phyloP scores from a whole-genome alignment of 2,113 vertebrate genomes.

The Cairina moschata region DNA sequence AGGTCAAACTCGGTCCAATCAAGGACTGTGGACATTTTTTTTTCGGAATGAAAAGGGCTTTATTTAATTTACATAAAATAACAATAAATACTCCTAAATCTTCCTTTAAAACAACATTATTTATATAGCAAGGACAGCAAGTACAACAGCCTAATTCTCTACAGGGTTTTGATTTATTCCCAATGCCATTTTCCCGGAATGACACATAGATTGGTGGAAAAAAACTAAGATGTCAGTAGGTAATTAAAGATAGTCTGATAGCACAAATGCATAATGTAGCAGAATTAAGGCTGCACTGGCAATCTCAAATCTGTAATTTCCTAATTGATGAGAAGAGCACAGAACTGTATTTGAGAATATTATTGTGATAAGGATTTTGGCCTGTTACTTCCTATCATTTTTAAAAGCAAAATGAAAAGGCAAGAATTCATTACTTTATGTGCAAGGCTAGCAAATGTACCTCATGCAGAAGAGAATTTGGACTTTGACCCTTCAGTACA shows the following conservation, averaged over 20 bases:
- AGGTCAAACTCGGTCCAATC: neutral
- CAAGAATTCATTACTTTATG: neutral
- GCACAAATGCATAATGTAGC: neutral
- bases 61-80: neutral
- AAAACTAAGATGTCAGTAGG: neutral
- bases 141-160: neutral
- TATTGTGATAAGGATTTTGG: neutral
- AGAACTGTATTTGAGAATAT: neutral
- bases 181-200: neutral
- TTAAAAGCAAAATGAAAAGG: neutral
- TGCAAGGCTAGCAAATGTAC: neutral
- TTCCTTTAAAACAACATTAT: neutral
- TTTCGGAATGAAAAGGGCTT: neutral
- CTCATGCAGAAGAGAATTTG: neutral
- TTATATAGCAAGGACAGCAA: neutral
- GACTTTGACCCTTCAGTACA: neutral
- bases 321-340: neutral
- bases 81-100: neutral
- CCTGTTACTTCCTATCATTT: neutral
- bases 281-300: neutral
- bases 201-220: neutral
- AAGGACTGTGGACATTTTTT: neutral
- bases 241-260: neutral
- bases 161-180: neutral
- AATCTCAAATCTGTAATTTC: neutral